Base-by-base conservation (phyloP, 2,888 invertebrate genomes). In the Temnothorax unifasciatus region DNA sequence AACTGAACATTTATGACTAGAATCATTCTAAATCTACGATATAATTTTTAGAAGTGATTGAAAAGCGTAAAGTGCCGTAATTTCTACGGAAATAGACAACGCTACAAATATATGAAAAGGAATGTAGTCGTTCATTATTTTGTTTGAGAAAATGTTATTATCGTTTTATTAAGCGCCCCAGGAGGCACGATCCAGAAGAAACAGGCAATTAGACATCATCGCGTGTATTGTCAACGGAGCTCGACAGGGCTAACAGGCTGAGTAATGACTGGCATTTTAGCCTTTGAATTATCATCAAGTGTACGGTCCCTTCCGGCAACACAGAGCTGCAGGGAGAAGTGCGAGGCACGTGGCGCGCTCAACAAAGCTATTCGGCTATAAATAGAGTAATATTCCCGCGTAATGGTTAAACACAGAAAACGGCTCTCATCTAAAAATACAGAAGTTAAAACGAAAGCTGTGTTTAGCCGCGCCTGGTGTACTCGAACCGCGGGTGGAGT, bases 241-340 rank as follows among this genome's bases (percentile, higher is more conserved):
- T 47, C 38, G 85, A 85, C 86, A 83, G 79, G 50, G 52, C 74
- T 83, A 85, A 86, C 89, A 63, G 82, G 87, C 79, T 86, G 82
- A 85, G 47, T 86, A 85, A 89, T 75, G 87, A 82, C 82, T 68
- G 85, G 85, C 81, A 82, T 84, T 86, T 84, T 73, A 87, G 73
- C 69, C 82, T 64, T 54, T 85, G 86, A 91, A 91, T 91, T 91
- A 88, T 90, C 83, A 83, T 85, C 81, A 57, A 69, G 61, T 34
- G 3, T 13, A 44, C 21, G 21, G 21, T n/a, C 75, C 61, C 29
- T 71, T 66, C 64, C 34, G 68, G 57, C 64, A 50, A 64, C 64
- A 34, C 64, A 21, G 50, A 75, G 50, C 38, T n/a, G 44, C 3
- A 54, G 71, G 50, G 44, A 44, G 71, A 77, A 85, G 85, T 86